Conservation (phyloP, 2,113 vertebrate species). For the Plectropomus leopardus region DNA sequence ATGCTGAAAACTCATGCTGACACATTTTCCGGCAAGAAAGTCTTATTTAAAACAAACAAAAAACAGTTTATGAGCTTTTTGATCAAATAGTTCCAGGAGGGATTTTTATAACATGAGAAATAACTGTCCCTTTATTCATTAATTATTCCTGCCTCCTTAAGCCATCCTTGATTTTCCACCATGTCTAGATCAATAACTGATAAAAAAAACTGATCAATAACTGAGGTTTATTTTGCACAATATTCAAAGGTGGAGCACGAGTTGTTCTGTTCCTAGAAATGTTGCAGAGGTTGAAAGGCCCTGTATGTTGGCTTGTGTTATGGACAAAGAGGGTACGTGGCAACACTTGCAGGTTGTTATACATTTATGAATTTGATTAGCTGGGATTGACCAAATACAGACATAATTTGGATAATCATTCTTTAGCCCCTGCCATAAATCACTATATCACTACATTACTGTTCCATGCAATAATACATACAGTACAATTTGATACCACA, state of each 20-base stretch:
- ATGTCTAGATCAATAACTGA: too few relatives aligned
- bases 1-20: not conserved
- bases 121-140: not conserved
- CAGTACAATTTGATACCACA: not conserved
- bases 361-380: not conserved
- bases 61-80: not conserved
- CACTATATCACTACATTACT: not conserved
- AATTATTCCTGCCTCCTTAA: not conserved
- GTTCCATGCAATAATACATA: not conserved
- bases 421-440: not conserved
- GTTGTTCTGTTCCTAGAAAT: not conserved
- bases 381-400: not conserved
- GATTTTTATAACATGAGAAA: not conserved
- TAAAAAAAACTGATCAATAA: not conserved
- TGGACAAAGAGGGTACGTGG: not conserved
- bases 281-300: not conserved
- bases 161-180: not conserved
- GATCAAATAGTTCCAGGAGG: not conserved
- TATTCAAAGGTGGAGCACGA: not conserved
- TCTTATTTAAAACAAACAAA: not conserved
- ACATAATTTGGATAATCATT: not conserved
- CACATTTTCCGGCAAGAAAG: not conserved
- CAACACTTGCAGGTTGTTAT: not conserved
- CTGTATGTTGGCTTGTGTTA: not conserved
- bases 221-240: not conserved